A percentile compares a stretch with the other conserved stretches of the same genome.
Evolutionary conservation across 2,888 invertebrate species (phyloP).

Genomic region (Silvanus unidentatus): DNA sequence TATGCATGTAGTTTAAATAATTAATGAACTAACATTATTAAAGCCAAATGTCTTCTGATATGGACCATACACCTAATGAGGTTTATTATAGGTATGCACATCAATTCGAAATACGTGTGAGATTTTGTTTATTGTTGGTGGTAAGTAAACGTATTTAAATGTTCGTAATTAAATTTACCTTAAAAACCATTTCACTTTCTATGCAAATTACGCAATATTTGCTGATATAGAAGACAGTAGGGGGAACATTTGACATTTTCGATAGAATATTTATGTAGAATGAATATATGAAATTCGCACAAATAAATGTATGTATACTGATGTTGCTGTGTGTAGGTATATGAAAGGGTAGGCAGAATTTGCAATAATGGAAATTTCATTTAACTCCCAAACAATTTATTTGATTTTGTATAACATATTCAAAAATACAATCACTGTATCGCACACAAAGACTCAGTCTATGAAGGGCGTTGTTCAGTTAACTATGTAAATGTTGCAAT

Average conservation of each 20-base stretch:
- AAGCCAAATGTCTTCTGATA: no score
- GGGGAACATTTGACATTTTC: no score
- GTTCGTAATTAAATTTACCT: no score
- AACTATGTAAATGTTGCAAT: slow-evolving; percentile 37
- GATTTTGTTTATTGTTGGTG: no score
- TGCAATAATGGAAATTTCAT: slow-evolving; percentile 15
- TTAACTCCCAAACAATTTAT: slow-evolving; percentile 22
- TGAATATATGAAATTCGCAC: slow-evolving; percentile 1
- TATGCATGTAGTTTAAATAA: slow-evolving; percentile 1
- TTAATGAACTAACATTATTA: background rate
- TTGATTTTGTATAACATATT: slow-evolving; percentile 24
- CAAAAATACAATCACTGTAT: slow-evolving; percentile 27
- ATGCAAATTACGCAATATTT: no score
- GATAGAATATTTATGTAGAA: background rate
- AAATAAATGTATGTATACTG: background rate
- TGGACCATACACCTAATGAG: no score
- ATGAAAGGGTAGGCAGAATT: background rate
- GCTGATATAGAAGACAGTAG: no score
- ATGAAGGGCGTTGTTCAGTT: slow-evolving; percentile 27
- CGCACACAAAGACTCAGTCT: slow-evolving; percentile 18
- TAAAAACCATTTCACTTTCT: no score
- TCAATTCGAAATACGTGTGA: no score
- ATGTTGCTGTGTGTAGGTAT: no score
- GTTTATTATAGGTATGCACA: no score
- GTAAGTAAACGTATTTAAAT: no score